Base-by-base conservation (phyloP, 2,888 invertebrate species). In the Andricus curvator region DNA sequence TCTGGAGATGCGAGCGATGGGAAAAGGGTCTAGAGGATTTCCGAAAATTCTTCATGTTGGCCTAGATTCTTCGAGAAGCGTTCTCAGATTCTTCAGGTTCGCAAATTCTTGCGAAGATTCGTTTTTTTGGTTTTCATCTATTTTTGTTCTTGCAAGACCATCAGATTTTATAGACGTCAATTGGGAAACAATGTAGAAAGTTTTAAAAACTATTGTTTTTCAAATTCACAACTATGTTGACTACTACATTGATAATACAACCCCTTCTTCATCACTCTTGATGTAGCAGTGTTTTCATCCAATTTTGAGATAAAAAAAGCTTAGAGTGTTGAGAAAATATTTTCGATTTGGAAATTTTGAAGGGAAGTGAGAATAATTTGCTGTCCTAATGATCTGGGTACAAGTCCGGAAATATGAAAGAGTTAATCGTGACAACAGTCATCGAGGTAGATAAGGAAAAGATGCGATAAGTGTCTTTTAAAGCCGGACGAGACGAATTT, bases 401-500 rank as follows among this genome's bases (percentile, higher is more conserved):
- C 33, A 70, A 70, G 68, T 70, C 51, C 29, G 48, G 48, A 70
- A 70, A 70, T 70, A 20, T 51, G 15, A 29, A 70, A 29, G 70
- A 51, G 29, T 48, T 70, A 70, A 70, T 70, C 70, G 70, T 37
- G 41, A 60, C 37, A 60, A 68, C 41, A 37, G 25, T 6, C 56
- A 51, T 51, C 33, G 29, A 68, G 51, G 65, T 25, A 33, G 65
- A 60, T 51, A 76, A 37, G 33, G 56, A 51, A 78, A 82, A 84
- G 84, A 84, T 85, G 84, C 86, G 88, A 88, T 90, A 89, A 90
- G 85, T 85, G 88, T 89, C 88, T 90, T 90, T 91, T 89, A 87
- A 90, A 91, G 91, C 89, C 89, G 88, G 86, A 86, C 86, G 86
- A 86, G 89, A 88, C 89, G 88, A 90, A 91, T 91, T 91, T 91